Conservation (phyloP, 2,113 vertebrate species). For the Varanus salvator region DNA sequence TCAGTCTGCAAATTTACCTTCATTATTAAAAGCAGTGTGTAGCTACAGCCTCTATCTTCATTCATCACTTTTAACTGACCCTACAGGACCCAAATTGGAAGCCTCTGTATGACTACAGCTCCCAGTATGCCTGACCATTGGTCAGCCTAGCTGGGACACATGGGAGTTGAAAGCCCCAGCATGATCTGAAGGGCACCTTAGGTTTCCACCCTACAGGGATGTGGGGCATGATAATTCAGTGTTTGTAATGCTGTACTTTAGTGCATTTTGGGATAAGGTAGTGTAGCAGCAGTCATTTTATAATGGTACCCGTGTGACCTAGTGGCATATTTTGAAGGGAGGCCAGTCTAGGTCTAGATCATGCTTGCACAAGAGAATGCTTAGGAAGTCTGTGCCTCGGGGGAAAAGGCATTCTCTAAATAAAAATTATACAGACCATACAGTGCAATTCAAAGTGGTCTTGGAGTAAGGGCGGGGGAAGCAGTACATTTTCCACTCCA, state of each 20-base stretch:
- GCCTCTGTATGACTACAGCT: too few relatives aligned
- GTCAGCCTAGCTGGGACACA: too few relatives aligned
- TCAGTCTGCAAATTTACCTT: background rate
- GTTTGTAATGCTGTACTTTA: background rate
- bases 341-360: background rate
- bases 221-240: too few relatives aligned
- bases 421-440: too few relatives aligned
- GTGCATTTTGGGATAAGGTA: slow-evolving; percentile 20
- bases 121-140: too few relatives aligned
- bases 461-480: too few relatives aligned
- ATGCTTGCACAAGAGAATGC: background rate
- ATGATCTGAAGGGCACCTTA: too few relatives aligned
- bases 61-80: too few relatives aligned
- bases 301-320: background rate
- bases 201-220: too few relatives aligned
- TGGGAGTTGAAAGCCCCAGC: too few relatives aligned
- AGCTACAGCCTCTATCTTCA: slow-evolving; percentile 2
- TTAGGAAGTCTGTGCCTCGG: background rate
- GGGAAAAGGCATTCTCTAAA: background rate
- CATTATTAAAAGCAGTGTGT: slow-evolving; percentile 19
- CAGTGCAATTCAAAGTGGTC: background rate
- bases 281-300: slow-evolving; percentile 4
- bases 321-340: background rate
- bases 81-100: too few relatives aligned
- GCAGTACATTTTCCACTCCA: background rate